These are phyloP conservation scores for Eudyptes chrysolophus DNA, from an alignment of 2,113 vertebrate genomes.

Conservation along the genomic window DNA sequence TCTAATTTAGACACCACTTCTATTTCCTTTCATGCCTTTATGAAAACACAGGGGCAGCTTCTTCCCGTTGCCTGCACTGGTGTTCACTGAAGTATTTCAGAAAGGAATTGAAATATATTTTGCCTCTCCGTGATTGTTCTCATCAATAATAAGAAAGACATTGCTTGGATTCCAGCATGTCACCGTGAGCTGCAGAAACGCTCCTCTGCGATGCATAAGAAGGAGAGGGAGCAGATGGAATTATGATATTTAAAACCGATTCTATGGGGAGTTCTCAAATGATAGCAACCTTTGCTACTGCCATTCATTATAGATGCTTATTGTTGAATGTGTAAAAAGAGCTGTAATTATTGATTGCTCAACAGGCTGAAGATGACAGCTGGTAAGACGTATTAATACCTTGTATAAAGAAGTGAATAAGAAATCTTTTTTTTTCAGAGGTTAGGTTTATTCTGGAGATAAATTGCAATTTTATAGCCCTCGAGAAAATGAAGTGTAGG, in stretches of 20 bases:
- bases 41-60: not conserved
- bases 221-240: constrained; percentile 10
- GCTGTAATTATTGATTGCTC: constrained; percentile 27
- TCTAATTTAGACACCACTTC: constrained; percentile 9
- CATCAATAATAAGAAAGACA: not conserved
- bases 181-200: not conserved
- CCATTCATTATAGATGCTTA: not conserved
- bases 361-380: constrained; percentile 15
- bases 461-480: not conserved
- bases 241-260: not conserved
- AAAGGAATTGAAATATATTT: not conserved
- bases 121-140: not conserved
- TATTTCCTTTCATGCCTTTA: constrained; percentile 11
- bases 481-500: not conserved
- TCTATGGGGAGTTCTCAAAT: not conserved
- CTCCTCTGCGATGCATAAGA: not conserved
- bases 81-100: not conserved
- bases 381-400: not conserved
- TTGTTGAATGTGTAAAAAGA: constrained; percentile 1
- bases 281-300: constrained; percentile 2
- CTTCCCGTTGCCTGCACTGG: not conserved
- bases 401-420: not conserved
- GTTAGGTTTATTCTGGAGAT: not conserved
- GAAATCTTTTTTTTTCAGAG: not conserved
- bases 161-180: not conserved